Base-by-base conservation (phyloP, 2,888 invertebrate genomes). In the Callyntrura guangdongensis region DNA sequence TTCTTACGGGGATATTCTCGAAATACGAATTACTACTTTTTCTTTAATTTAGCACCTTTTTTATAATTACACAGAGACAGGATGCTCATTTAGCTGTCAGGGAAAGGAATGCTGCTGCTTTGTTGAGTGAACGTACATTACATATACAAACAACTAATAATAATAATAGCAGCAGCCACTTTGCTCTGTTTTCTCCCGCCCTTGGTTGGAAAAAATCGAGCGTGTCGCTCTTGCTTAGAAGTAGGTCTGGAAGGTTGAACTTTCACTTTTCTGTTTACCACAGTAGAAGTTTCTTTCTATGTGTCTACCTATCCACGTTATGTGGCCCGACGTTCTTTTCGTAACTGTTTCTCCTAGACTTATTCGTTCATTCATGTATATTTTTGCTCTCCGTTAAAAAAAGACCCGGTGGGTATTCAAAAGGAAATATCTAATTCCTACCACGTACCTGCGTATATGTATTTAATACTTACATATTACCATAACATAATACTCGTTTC, bases 21-120 rank as follows among this genome's bases (percentile, higher is more conserved):
- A 25, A 27, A 77, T 77, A 77, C 47, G 49, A 61, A 82, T 82
- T 82, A 82, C 61, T 36, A 49, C 72, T 90, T 77, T 72, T 72
- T 64, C 86, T 90, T 89, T 90, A 90, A 90, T 90, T 90, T 90
- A 90, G 85, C 90, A 90, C 90, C 79, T 90, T 90, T 90, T 90
- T 81, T 86, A 81, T 90, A 90, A 90, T 90, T 90, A 86, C 90
- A 81, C 59, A 53, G 27, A 86, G 72, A 69, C 83, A 81, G 81
- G 86, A 81, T 90, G 85, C 81, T 90, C 86, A 86, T 90, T 86
- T 85, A 72, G 81, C 90, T 90, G 90, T 90, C 90, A 89, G 84
- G 17, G 61, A 61, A 83, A 74, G 77, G 77, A 74, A 83, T 83
- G 64, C 36, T 67, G n/a, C 67, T 82, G 74, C 74, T 36, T 36